Base-by-base conservation (phyloP, 2,888 invertebrate genomes). In the Epiblema foenella region DNA sequence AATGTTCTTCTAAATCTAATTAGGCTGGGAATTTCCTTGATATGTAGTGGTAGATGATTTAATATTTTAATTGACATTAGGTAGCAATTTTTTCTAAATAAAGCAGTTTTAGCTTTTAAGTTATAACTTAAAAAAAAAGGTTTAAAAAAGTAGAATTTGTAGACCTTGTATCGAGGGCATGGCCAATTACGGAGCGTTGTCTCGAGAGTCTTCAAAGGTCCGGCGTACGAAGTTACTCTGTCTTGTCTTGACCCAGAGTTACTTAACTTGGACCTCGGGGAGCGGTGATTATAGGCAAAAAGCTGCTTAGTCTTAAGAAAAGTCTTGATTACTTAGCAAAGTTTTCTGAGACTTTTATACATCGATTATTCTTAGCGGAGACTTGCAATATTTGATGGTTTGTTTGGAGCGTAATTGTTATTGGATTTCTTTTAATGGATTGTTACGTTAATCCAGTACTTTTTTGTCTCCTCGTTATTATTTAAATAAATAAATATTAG, bases 191-290 rank as follows among this genome's bases (percentile, higher is more conserved):
- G 75, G 79, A 77, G 75, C 77, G 75, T 56, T 68, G 33, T 75
- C 78, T 72, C 75, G 78, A 77, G 79, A 78, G 73, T 73, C 74
- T 75, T 77, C 67, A 68, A 60, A 58, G 46, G 52, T 75, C 75
- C 77, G 77, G 77, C 77, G 76, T 77, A 77, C 72, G 77, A 80
- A 80, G 77, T 81, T 79, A 70, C 64, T 76, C 77, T 76, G 73
- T 72, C 46, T 46, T 76, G 73, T 72, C 46, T 46, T 46, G 74
- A 75, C 64, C 29, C 33, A 2, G 20, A 69, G 75, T 76, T 76
- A 73, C 73, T 73, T 72, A 75, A 78, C 74, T 77, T 72, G 76
- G 76, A 72, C 76, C 74, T 65, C 46, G 60, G 78, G 76, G 79
- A 75, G 60, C 68, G 75, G 77, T 79, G 77, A 79, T 82, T 82